Conservation (phyloP, 2,888 invertebrate species). For the Mylabris sibirica region DNA sequence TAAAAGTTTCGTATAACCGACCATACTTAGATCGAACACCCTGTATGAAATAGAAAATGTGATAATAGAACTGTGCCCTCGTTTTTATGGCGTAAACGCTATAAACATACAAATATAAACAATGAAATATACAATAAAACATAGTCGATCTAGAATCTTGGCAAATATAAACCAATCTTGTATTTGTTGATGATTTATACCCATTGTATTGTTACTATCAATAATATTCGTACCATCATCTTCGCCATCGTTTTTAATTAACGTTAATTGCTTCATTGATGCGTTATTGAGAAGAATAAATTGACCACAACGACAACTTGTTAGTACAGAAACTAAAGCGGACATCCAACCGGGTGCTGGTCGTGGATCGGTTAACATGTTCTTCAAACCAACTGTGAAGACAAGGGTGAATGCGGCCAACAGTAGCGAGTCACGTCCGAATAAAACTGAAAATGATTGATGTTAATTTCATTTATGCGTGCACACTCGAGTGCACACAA, state of each 20-base stretch:
- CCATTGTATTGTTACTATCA: conserved; percentile 34
- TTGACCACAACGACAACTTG: conserved; percentile 47
- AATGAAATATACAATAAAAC: conserved; percentile 48
- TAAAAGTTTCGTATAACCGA: too few relatives aligned
- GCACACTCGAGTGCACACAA: too few relatives aligned
- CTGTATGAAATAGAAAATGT: background rate
- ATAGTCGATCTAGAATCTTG: conserved; percentile 54
- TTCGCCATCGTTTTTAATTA: conserved; percentile 42
- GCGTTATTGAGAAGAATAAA: conserved; percentile 41
- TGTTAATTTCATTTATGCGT: conserved; percentile 20
- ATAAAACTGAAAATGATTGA: conserved; percentile 48
- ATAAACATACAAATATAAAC: conserved; percentile 52
- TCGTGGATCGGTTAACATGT: conserved; percentile 45
- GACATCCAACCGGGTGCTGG: conserved; percentile 53
- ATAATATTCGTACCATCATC: conserved; percentile 53
- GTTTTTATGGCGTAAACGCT: conserved; percentile 44
- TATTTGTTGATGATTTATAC: conserved; percentile 30
- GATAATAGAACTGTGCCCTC: background rate
- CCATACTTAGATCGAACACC: too few relatives aligned
- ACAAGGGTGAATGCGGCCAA: conserved; percentile 50
- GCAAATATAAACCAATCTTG: conserved; percentile 56
- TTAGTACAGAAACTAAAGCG: conserved; percentile 41
- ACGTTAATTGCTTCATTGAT: background rate
- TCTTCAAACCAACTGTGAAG: conserved; percentile 51
- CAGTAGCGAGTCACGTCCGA: conserved; percentile 52